A percentile compares a stretch with the other conserved stretches of the same genome.
Evolutionary conservation across 2,113 vertebrate species (phyloP).

Genomic region (Axis porcinus): DNA sequence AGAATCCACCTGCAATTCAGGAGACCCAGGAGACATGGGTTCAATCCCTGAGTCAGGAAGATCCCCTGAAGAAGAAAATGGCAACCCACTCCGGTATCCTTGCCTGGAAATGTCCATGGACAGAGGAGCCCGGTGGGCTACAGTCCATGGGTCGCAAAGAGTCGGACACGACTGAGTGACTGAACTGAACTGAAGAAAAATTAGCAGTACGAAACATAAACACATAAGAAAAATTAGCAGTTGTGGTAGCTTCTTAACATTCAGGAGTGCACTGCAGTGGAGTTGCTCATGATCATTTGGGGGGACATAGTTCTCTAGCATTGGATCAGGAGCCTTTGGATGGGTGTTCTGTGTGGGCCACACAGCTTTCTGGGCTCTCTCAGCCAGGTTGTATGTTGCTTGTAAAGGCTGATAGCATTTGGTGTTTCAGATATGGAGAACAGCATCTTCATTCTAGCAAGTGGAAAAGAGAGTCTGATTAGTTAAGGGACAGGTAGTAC

Average conservation of each 20-base stretch:
- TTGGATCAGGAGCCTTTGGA: background rate
- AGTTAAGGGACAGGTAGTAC: background rate
- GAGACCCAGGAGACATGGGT: background rate
- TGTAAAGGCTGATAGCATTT: background rate
- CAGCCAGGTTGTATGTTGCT: background rate
- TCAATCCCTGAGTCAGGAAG: background rate
- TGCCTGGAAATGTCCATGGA: background rate
- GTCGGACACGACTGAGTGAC: accelerated
- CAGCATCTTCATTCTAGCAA: background rate
- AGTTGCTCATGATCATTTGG: background rate
- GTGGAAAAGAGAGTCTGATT: background rate
- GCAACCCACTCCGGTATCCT: background rate
- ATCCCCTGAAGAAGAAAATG: background rate
- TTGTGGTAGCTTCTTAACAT: background rate
- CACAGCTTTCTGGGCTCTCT: background rate
- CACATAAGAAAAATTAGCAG: background rate
- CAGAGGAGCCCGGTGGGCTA: background rate
- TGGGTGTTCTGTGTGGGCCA: background rate
- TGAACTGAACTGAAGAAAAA: background rate
- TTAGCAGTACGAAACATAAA: background rate
- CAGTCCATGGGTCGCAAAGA: background rate
- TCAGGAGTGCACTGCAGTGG: background rate
- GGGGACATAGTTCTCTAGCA: background rate
- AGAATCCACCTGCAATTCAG: background rate
- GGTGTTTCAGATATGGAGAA: background rate